A percentile compares a stretch with the other conserved stretches of the same genome.
phyloP scores from a whole-genome alignment of 2,797 vertebrate genomes.

The Enteromius trimaculatus region DNA sequence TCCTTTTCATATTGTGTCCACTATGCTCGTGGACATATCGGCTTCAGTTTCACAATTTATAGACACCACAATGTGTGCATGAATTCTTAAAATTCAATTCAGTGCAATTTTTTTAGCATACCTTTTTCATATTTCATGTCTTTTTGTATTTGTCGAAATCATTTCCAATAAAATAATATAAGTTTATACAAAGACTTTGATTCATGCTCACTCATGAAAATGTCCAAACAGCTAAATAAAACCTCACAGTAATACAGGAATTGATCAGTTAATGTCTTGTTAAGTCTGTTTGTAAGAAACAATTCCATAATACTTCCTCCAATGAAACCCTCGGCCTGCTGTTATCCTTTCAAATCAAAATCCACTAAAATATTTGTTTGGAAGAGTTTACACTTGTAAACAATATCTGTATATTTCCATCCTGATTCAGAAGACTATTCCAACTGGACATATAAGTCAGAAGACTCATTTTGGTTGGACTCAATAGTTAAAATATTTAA shows the following conservation, averaged over 20 bases:
- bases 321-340: neutral
- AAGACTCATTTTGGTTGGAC: neutral
- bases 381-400: neutral
- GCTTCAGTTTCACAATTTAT: neutral
- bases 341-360: neutral
- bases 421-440: neutral
- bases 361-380: neutral
- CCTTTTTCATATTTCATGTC: slow-evolving; percentile 65
- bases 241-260: neutral
- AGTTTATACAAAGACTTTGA: slow-evolving; percentile 73
- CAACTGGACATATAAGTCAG: neutral
- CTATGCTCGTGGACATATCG: neutral
- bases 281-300: neutral
- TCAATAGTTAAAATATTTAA: neutral
- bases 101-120: slow-evolving; percentile 73
- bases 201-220: neutral
- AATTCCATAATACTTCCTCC: neutral
- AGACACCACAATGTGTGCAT: slow-evolving; percentile 23
- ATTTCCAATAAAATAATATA: slow-evolving; percentile 84
- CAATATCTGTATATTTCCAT: neutral
- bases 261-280: neutral
- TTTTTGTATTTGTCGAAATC: slow-evolving; percentile 61
- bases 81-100: slow-evolving; percentile 56
- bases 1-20: slow-evolving; percentile 13
- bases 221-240: neutral